Percentiles rank a stretch among this genome's conserved stretches.
phyloP scores from a whole-genome alignment of 2,113 vertebrate genomes.

The Uria lomvia region DNA sequence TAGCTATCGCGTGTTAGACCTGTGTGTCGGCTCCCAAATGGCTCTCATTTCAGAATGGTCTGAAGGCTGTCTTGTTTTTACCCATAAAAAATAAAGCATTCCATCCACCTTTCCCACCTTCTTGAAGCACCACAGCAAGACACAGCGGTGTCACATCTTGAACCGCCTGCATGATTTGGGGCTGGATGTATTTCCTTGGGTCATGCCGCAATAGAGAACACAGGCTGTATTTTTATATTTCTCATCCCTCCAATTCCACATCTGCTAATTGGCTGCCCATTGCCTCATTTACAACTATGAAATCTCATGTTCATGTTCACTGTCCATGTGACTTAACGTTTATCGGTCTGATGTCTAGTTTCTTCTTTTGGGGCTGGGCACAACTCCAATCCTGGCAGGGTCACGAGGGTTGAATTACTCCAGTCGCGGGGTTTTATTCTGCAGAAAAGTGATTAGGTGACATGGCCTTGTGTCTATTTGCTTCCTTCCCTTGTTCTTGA shows the following conservation, averaged over 20 bases:
- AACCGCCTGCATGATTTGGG: not conserved
- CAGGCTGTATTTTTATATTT: not conserved
- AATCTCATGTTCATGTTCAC: not conserved
- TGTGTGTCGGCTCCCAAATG: not conserved
- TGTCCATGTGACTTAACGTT: not conserved
- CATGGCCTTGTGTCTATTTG: not conserved
- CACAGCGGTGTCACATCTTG: accelerated
- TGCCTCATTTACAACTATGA: not conserved
- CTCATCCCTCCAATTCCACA: accelerated
- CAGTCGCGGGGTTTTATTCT: not conserved
- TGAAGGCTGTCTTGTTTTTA: not conserved
- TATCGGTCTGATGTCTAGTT: not conserved
- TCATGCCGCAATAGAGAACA: not conserved
- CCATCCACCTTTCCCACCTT: too few species aligned
- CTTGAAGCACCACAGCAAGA: not conserved
- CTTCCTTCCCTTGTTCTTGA: not conserved
- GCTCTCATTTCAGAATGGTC: not conserved
- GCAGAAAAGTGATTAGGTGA: not conserved
- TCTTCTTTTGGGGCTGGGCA: not conserved
- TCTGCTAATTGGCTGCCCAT: not conserved
- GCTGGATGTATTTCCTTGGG: not conserved
- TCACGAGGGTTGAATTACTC: not conserved
- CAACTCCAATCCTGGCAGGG: not conserved
- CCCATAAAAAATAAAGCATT: not conserved
- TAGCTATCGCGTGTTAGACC: not conserved